A percentile compares a stretch with the other conserved stretches of the same genome.
phyloP scores from a whole-genome alignment of 1,140 invertebrate species.

The Drosophila azteca region DNA sequence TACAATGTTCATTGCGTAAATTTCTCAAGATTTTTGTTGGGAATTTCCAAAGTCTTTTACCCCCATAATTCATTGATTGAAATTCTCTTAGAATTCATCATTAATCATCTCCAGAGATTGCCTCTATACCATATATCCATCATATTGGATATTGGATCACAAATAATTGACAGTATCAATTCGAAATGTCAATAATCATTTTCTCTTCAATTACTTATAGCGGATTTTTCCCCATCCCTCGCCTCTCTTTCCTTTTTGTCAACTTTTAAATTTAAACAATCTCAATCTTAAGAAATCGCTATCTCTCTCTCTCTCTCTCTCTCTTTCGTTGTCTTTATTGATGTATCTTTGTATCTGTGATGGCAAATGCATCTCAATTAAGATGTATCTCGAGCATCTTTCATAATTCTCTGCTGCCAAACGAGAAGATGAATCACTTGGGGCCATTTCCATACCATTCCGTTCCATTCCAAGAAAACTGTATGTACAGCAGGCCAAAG shows the following conservation, averaged over 20 bases:
- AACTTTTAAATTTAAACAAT: slow-evolving; percentile 24
- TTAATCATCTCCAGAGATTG: too few species aligned
- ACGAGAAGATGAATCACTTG: slow-evolving; percentile 42
- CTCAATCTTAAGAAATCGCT: not conserved
- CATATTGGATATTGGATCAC: not conserved
- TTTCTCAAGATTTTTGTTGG: too few species aligned
- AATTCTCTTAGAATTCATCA: too few species aligned
- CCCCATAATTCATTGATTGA: too few species aligned
- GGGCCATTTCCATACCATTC: slow-evolving; percentile 12
- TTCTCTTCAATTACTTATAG: not conserved
- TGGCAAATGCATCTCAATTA: slow-evolving; percentile 47
- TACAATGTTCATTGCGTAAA: too few species aligned
- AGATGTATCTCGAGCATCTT: slow-evolving; percentile 47
- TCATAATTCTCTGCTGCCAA: slow-evolving; percentile 22
- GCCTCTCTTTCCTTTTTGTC: not conserved
- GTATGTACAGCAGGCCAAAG: slow-evolving; percentile 36
- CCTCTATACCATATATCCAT: too few species aligned
- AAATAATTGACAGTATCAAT: not conserved
- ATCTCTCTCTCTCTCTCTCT: not conserved
- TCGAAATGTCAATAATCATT: not conserved
- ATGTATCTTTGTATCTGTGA: slow-evolving; percentile 11
- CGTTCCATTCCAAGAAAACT: slow-evolving; percentile 15
- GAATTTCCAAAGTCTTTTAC: not conserved
- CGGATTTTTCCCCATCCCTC: too few species aligned
- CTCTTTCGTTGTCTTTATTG: not conserved